Conservation (phyloP, 2,113 vertebrate genomes). For the Sitta europaea region DNA sequence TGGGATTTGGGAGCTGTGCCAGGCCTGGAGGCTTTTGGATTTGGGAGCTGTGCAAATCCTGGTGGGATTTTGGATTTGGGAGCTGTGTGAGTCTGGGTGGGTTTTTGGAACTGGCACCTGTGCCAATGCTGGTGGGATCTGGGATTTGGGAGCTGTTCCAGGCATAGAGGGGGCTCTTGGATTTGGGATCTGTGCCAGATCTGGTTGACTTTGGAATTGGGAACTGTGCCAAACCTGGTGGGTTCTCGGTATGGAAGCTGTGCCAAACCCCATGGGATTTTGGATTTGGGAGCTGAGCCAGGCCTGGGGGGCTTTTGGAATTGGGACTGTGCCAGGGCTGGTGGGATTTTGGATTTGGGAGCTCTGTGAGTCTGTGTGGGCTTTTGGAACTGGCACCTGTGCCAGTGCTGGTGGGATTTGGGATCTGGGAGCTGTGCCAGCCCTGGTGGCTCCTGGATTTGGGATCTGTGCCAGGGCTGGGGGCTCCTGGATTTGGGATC, state of each 20-base stretch:
- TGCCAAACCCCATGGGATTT: rapidly evolving
- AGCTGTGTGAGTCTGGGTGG: rapidly evolving
- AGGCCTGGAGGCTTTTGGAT: rapidly evolving
- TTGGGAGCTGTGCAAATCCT: background rate
- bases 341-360: no score
- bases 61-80: background rate
- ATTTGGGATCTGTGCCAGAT: rapidly evolving
- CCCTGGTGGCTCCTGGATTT: no score
- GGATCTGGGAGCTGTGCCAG: no score
- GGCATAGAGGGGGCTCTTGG: rapidly evolving
- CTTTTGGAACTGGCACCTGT: no score
- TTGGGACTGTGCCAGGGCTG: rapidly evolving
- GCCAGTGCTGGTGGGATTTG: no score
- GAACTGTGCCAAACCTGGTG: rapidly evolving
- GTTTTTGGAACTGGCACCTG: rapidly evolving
- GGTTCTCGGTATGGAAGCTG: rapidly evolving
- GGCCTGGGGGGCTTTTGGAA: no score
- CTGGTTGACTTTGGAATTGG: rapidly evolving
- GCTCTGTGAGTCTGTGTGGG: no score
- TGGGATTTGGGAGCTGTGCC: background rate
- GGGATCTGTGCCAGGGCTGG: no score
- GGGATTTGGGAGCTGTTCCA: background rate
- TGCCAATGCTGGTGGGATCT: rapidly evolving
- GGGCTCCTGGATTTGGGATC: no score
- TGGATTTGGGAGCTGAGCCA: background rate